Evolutionary conservation across 2,888 invertebrate species (phyloP).

Genomic region (Leucophenga maculata): DNA sequence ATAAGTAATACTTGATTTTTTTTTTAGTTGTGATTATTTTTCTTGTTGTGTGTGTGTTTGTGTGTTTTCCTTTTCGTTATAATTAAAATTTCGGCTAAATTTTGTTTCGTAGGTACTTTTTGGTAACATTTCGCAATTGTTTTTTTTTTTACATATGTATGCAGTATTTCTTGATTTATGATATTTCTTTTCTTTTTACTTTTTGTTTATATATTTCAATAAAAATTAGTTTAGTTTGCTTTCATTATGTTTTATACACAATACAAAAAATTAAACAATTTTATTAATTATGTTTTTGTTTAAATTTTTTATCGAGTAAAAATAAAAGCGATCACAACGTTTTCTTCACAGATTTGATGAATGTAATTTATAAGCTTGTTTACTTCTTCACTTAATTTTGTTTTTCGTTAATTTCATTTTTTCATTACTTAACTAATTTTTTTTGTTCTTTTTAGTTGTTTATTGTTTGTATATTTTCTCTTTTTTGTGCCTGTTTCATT

Average conservation of each 20-base stretch:
- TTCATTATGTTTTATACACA: too few relatives aligned
- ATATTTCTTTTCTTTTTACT: slow-evolving; percentile 19
- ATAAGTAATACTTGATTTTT: slow-evolving; percentile 39
- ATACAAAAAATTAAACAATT: slow-evolving; percentile 30
- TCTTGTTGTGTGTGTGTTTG: not conserved
- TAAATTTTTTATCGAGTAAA: slow-evolving; percentile 41
- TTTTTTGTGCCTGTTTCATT: too few relatives aligned
- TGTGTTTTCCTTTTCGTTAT: not conserved
- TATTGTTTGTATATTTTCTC: not conserved
- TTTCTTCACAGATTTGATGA: slow-evolving; percentile 64
- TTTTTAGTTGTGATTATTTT: slow-evolving; percentile 26
- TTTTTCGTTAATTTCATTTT: not conserved
- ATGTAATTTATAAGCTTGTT: slow-evolving; percentile 32
- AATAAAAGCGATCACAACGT: slow-evolving; percentile 65
- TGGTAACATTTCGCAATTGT: not conserved
- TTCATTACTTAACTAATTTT: slow-evolving; percentile 1
- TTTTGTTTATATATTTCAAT: not conserved
- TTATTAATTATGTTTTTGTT: slow-evolving; percentile 26
- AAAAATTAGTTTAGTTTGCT: not conserved
- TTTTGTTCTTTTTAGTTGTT: not conserved
- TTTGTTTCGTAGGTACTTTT: slow-evolving; percentile 7
- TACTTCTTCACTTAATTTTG: not conserved
- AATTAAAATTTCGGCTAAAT: not conserved
- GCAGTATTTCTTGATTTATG: too few relatives aligned
- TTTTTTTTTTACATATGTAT: too few relatives aligned